A percentile compares a stretch with the other conserved stretches of the same genome.
Conservation (phyloP, 2,888 invertebrate genomes). For the Drymonia ruficornis region DNA sequence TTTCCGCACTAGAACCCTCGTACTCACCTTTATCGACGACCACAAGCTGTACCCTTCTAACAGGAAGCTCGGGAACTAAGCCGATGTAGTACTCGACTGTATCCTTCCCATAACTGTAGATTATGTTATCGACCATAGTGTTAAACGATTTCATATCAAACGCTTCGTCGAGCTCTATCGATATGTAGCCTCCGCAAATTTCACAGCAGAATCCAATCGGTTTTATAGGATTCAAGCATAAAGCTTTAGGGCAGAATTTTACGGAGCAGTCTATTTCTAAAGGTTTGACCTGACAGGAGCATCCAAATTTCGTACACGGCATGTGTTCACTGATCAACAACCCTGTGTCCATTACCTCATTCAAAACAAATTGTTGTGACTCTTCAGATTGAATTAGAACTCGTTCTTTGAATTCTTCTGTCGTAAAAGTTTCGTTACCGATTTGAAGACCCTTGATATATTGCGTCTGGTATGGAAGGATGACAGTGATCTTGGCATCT, state of each 20-base stretch:
- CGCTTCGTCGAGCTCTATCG: conserved; percentile 54
- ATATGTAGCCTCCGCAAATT: conserved; percentile 68
- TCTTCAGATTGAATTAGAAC: conserved; percentile 27
- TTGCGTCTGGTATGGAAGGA: conserved; percentile 57
- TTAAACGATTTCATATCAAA: conserved; percentile 60
- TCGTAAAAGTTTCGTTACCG: conserved; percentile 38
- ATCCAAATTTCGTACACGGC: conserved; percentile 58
- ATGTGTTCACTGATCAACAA: conserved; percentile 30
- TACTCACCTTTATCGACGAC: conserved; percentile 68
- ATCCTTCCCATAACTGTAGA: conserved; percentile 47
- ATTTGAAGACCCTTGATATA: conserved; percentile 48
- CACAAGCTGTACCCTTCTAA: conserved; percentile 61
- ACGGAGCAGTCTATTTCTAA: conserved; percentile 58
- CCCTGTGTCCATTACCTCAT: conserved; percentile 41
- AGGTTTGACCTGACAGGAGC: conserved; percentile 60
- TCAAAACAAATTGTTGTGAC: conserved; percentile 52
- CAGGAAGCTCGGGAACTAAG: conserved; percentile 35
- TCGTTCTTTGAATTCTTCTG: conserved; percentile 23
- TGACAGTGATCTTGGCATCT: conserved; percentile 53
- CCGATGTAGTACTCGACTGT: conserved; percentile 62
- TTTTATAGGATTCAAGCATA: conserved; percentile 64
- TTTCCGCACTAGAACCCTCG: conserved; percentile 60
- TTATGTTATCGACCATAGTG: conserved; percentile 50
- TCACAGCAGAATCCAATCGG: conserved; percentile 73
- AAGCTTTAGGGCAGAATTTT: conserved; percentile 62